Conservation (phyloP, 2,113 vertebrate genomes). For the Tachycineta bicolor region DNA sequence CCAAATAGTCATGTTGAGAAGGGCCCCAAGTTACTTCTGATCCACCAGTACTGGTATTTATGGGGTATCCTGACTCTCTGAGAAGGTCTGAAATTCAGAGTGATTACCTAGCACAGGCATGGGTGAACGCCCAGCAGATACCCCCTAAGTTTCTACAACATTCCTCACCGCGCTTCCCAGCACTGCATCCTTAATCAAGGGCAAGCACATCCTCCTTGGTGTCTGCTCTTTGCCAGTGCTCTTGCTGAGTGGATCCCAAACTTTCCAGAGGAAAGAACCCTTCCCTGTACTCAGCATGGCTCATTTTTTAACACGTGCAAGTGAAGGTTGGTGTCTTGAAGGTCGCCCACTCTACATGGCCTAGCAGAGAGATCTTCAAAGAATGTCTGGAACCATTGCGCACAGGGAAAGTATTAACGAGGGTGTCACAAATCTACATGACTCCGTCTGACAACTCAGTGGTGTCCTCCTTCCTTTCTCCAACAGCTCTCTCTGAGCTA, state of each 20-base stretch:
- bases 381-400: not conserved
- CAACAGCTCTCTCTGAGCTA: not conserved
- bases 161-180: not conserved
- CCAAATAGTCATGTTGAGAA: not conserved
- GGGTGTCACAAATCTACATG: not conserved
- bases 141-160: not conserved
- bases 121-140: not conserved
- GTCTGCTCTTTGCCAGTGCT: not conserved
- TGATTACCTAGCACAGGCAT: not conserved
- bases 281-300: not conserved
- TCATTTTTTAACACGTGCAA: not conserved
- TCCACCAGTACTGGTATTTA: not conserved
- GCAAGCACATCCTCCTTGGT: not conserved
- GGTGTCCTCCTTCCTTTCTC: not conserved
- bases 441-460: not conserved
- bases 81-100: not conserved
- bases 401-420: not conserved
- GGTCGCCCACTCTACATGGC: not conserved
- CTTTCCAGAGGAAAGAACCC: not conserved
- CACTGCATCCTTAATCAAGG: fast-evolving
- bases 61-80: not conserved
- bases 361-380: not conserved
- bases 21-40: not conserved
- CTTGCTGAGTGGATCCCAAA: not conserved
- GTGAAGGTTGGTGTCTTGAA: not conserved